A percentile compares a stretch with the other conserved stretches of the same genome.
Conservation (phyloP, 1,140 invertebrate species). For the Chymomyza costata region DNA sequence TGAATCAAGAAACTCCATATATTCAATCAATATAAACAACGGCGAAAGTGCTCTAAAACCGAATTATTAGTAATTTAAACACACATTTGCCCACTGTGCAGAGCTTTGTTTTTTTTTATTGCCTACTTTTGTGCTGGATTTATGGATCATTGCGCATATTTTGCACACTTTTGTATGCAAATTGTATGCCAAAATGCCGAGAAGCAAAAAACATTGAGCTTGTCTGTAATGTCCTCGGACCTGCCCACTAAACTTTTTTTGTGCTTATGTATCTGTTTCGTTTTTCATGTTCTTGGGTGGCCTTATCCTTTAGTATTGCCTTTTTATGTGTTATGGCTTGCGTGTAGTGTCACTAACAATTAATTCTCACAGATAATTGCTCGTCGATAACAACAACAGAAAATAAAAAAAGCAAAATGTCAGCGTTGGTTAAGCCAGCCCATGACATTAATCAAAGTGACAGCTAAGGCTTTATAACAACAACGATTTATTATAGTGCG, state of each 20-base stretch:
- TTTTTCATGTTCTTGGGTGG: too few relatives aligned
- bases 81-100: constrained; percentile 24
- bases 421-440: not conserved
- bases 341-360: constrained; percentile 41
- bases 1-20: too few relatives aligned
- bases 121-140: constrained; percentile 39
- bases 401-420: constrained; percentile 19
- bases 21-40: too few relatives aligned
- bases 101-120: constrained; percentile 22
- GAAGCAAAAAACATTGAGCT: not conserved
- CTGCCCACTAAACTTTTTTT: too few relatives aligned
- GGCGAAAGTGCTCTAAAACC: too few relatives aligned
- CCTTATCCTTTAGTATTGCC: too few relatives aligned
- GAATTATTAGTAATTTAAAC: too few relatives aligned
- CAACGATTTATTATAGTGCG: too few relatives aligned
- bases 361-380: constrained; percentile 63
- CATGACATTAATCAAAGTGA: constrained; percentile 52
- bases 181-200: constrained; percentile 24
- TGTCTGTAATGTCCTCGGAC: too few relatives aligned
- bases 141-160: constrained; percentile 24
- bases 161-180: constrained; percentile 46
- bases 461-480: constrained; percentile 8
- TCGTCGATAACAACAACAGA: constrained; percentile 48
- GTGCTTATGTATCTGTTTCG: too few relatives aligned
- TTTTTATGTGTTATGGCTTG: constrained; percentile 11